A percentile compares a stretch with the other conserved stretches of the same genome.
Conservation (phyloP, 2,113 vertebrate species). For the Pollachius pollachius region DNA sequence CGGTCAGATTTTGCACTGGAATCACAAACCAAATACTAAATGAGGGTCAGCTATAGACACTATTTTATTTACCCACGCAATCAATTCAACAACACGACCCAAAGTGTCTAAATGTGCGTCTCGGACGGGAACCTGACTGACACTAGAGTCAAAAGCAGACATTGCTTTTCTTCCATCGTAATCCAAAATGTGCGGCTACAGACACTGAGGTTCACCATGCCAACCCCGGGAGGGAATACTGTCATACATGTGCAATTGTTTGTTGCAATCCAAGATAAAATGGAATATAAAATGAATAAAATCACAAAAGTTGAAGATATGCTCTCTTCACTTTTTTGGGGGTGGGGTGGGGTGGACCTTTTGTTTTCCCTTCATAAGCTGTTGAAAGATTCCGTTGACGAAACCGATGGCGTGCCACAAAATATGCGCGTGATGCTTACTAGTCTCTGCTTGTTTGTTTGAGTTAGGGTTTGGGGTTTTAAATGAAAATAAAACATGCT, state of each 20-base stretch:
- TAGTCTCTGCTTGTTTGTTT: not conserved
- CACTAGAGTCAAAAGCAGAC: too few relatives aligned
- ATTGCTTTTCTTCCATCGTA: constrained; percentile 38
- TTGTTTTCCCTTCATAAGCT: not conserved
- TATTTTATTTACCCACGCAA: not conserved
- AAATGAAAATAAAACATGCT: not conserved
- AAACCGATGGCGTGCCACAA: not conserved
- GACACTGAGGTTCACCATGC: constrained; percentile 40
- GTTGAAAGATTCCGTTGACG: not conserved
- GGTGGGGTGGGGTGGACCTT: not conserved
- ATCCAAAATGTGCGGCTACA: constrained; percentile 47
- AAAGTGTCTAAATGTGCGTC: constrained; percentile 15
- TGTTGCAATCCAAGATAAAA: constrained; percentile 55
- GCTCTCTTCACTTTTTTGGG: constrained; percentile 3
- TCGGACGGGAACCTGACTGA: not conserved
- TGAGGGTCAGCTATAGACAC: not conserved
- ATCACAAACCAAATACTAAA: constrained; percentile 5
- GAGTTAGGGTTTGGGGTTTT: not conserved
- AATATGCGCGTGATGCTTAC: not conserved
- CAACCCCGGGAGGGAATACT: constrained; percentile 31
- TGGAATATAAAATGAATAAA: constrained; percentile 72
- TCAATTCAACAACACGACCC: not conserved
- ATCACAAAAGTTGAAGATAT: constrained; percentile 56
- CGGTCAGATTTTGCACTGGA: constrained; percentile 47
- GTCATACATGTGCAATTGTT: constrained; percentile 61